These are phyloP conservation scores for Myiagra hebetior DNA, from an alignment of 2,113 vertebrate genomes.

Conservation along the genomic window DNA sequence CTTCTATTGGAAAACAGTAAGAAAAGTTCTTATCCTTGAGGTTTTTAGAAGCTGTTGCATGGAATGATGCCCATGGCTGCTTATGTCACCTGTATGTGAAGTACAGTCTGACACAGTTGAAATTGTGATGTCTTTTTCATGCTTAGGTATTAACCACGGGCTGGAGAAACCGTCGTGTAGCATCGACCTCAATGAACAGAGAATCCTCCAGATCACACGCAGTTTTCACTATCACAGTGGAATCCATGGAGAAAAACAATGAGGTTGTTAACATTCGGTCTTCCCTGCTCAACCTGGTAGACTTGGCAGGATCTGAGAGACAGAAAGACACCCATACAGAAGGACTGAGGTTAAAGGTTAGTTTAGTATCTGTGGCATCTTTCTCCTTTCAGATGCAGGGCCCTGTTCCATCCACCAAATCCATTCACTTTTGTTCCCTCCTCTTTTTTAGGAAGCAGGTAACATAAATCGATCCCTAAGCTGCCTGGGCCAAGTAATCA, in stretches of 20 bases:
- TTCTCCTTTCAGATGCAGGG: not conserved
- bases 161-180: slow-evolving; percentile 92
- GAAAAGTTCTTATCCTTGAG: not conserved
- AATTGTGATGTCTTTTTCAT: not conserved
- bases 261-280: slow-evolving; percentile 90
- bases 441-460: slow-evolving; percentile 84
- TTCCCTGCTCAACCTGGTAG: slow-evolving; percentile 92
- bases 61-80: not conserved
- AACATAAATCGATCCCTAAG: slow-evolving; percentile 94
- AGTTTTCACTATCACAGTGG: slow-evolving; percentile 90
- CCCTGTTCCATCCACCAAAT: not conserved
- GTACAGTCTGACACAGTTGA: not conserved
- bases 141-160: slow-evolving; percentile 89
- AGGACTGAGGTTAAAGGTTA: slow-evolving; percentile 88
- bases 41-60: not conserved
- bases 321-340: slow-evolving; percentile 92
- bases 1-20: not conserved
- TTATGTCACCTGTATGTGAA: not conserved
- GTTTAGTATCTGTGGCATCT: not conserved
- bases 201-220: slow-evolving; percentile 95
- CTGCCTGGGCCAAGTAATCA: slow-evolving; percentile 93
- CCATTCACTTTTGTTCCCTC: not conserved
- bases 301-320: slow-evolving; percentile 93
- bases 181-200: slow-evolving; percentile 95
- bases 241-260: slow-evolving; percentile 88